Evolutionary conservation across 2,888 invertebrate genomes (phyloP), one percentile per base, ranked within the genome.

Genomic region (Drosophila cognata): DNA sequence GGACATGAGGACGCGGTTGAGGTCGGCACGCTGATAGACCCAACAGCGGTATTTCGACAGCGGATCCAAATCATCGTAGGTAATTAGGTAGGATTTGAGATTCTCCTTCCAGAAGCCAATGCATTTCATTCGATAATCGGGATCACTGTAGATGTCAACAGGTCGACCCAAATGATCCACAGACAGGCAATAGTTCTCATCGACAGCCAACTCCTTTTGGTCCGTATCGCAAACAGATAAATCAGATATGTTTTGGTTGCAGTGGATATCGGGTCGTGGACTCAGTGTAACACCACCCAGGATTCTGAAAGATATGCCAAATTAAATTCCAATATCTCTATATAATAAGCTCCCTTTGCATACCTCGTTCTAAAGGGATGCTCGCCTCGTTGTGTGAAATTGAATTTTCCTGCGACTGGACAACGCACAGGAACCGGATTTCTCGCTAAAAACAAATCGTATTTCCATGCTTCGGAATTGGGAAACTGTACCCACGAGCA

Each of bases 21-120:
- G 95, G 94, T 99, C 99, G 56, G 98, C 96, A 89, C 99, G 95
- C 93, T 99, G 99, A 93, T 99, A 99, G 50, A 99, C 98, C 99
- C 99, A 99, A 92, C 99, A 99, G 87, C 99, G 96, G 92, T 98
- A 99, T 92, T 96, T 97, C 4, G 98, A 98, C 90, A 98, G 96
- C 0, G 99, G 98, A 94, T 99, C 99, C 87, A 99, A 94, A 91
- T 98, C 98, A 92, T 99, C 99, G 92, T 97, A 98, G 0, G 99
- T 99, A 65, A 99, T 97, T 51, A 99, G 94, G 93, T 99, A 99
- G 0, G 99, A 99, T 92, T 97, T 98, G 43, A 99, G 95, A 94
- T 99, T 99, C 92, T 99, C 99, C 93, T 99, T 98, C 98, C 99
- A 99, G 93, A 95, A 99, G 0, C 99, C 99, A 84, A 99, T 98